Percentiles rank a stretch among this genome's conserved stretches.
Evolutionary conservation across 2,113 vertebrate genomes (phyloP).

Genomic region (Chloroceryle aenea): DNA sequence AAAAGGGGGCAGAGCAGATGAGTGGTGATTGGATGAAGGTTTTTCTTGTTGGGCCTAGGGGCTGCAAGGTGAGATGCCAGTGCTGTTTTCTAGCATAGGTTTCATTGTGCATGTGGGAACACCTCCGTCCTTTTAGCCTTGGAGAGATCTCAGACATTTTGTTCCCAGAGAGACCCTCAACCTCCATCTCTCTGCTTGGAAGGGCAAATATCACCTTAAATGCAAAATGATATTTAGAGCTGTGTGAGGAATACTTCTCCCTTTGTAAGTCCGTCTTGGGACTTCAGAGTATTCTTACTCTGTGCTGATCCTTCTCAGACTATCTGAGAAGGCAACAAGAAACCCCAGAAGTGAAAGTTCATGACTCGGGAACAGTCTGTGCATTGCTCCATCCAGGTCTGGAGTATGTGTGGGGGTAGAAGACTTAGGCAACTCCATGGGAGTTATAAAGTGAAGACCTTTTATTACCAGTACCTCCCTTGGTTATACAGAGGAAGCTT

Average conservation of each 20-base stretch:
- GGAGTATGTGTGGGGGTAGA: too few relatives aligned
- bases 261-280: not conserved
- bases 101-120: not conserved
- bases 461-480: too few relatives aligned
- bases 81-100: not conserved
- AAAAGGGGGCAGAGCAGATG: not conserved
- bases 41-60: not conserved
- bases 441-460: too few relatives aligned
- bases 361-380: not conserved
- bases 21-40: not conserved
- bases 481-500: too few relatives aligned
- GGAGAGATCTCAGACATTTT: not conserved
- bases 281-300: not conserved
- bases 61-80: not conserved
- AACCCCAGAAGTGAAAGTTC: not conserved
- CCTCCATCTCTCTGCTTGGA: not conserved
- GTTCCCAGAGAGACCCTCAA: not conserved
- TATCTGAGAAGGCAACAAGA: not conserved
- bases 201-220: not conserved
- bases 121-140: not conserved
- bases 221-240: not conserved
- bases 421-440: too few relatives aligned
- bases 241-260: not conserved
- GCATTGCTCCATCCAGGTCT: fast-evolving
- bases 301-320: not conserved